Evolutionary conservation across 1,140 invertebrate genomes (phyloP).

Genomic region (Dreissena rostriformis): DNA sequence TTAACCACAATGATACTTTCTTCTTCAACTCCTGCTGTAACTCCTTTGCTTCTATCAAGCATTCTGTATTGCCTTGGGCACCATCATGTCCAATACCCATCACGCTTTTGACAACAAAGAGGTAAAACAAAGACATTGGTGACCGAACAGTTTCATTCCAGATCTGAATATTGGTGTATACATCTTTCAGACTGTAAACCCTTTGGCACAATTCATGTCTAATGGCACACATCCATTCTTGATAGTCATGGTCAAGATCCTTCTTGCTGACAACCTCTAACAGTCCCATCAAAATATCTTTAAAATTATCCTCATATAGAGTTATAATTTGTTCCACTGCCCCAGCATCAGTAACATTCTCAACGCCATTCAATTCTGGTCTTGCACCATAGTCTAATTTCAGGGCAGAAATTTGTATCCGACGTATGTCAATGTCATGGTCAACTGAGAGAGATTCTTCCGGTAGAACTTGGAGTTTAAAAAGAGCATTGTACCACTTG

Average conservation of each 20-base stretch:
- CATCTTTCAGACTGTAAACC: slow-evolving; percentile 26
- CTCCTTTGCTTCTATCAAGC: slow-evolving; percentile 20
- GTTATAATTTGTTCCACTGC: slow-evolving; percentile 47
- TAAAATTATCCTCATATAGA: slow-evolving; percentile 55
- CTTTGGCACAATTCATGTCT: slow-evolving; percentile 36
- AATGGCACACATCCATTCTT: slow-evolving; percentile 51
- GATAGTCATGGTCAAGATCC: slow-evolving; percentile 46
- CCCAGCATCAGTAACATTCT: slow-evolving; percentile 33
- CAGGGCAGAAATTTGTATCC: slow-evolving; percentile 48
- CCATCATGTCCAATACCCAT: slow-evolving; percentile 27
- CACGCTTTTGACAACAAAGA: slow-evolving; percentile 49
- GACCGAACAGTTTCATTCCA: slow-evolving; percentile 27
- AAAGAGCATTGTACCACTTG: slow-evolving; percentile 55
- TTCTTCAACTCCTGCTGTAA: slow-evolving; percentile 50
- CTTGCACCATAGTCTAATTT: slow-evolving; percentile 47
- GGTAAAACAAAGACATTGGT: slow-evolving; percentile 39
- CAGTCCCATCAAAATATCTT: slow-evolving; percentile 16
- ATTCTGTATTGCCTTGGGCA: slow-evolving; percentile 14
- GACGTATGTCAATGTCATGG: slow-evolving; percentile 26
- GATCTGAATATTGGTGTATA: slow-evolving; percentile 40
- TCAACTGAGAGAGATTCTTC: slow-evolving; percentile 15
- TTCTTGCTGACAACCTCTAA: slow-evolving; percentile 23
- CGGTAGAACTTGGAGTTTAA: slow-evolving; percentile 31
- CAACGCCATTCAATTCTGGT: slow-evolving; percentile 23
- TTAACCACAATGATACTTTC: slow-evolving; percentile 35